Evolutionary conservation across 2,797 vertebrate genomes (phyloP).

Genomic region (Scolopax bukidnonensis): DNA sequence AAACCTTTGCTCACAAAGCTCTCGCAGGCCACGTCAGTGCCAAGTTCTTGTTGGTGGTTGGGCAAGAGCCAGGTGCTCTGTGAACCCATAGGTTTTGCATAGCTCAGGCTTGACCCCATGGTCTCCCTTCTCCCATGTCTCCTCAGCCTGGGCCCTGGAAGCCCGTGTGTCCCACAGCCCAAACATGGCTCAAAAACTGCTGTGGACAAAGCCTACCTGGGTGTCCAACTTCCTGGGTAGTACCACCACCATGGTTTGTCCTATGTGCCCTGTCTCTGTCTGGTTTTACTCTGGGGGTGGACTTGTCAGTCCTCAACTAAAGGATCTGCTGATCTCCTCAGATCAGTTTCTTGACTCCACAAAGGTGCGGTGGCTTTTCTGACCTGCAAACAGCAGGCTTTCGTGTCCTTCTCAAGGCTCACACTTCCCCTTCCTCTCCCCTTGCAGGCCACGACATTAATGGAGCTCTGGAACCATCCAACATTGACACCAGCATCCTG

Average conservation of each 20-base stretch:
- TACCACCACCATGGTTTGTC: neutral
- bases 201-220: neutral
- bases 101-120: neutral
- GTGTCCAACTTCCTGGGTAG: neutral
- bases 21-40: neutral
- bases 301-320: neutral
- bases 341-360: neutral
- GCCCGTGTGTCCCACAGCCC: fast-evolving
- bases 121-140: neutral
- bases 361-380: neutral
- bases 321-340: neutral
- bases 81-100: neutral
- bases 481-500: slow-evolving; percentile 99
- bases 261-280: fast-evolving
- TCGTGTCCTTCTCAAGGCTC: neutral
- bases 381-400: neutral
- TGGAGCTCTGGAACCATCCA: slow-evolving; percentile 95
- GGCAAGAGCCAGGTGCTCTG: neutral
- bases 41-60: neutral
- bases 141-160: neutral
- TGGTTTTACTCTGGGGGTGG: neutral
- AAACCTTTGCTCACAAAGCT: neutral
- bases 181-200: neutral
- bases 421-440: neutral
- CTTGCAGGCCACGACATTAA: slow-evolving; percentile 95